Evolutionary conservation across 1,140 invertebrate genomes (phyloP).

Genomic region (Drosophila baimaii): DNA sequence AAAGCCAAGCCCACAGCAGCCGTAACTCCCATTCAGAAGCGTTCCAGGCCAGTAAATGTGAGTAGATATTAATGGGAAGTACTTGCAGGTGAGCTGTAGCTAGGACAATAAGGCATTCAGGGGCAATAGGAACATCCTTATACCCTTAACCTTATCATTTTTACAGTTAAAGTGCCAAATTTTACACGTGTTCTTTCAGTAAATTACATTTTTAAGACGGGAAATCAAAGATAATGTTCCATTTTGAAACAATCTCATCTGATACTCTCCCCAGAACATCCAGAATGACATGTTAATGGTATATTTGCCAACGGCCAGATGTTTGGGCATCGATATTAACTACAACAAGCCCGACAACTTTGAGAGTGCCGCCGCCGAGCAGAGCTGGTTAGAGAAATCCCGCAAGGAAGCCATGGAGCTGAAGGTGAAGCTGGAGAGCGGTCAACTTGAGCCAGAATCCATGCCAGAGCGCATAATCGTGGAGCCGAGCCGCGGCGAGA

Average conservation of each 20-base stretch:
- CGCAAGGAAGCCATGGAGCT: conserved; percentile 85
- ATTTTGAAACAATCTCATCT: too few relatives aligned
- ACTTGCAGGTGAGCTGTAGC: neutral
- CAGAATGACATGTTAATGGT: conserved; percentile 85
- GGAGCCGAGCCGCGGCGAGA: conserved; percentile 83
- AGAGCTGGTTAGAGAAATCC: conserved; percentile 87
- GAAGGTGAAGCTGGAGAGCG: conserved; percentile 85
- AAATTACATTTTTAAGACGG: too few relatives aligned
- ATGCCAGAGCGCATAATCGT: conserved; percentile 86
- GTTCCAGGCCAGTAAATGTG: conserved; percentile 38
- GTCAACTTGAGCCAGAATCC: conserved; percentile 86
- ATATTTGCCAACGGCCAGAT: conserved; percentile 86
- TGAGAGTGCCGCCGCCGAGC: conserved; percentile 85
- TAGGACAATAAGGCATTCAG: neutral
- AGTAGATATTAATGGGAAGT: conserved; percentile 16
- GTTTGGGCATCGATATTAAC: conserved; percentile 87
- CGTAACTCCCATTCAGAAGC: conserved; percentile 69
- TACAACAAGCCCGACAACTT: conserved; percentile 85
- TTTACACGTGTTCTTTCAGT: too few relatives aligned
- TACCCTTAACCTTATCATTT: too few relatives aligned
- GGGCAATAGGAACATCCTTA: neutral
- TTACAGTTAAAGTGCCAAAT: too few relatives aligned
- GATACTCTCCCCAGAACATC: conserved; percentile 29
- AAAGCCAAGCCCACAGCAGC: conserved; percentile 74
- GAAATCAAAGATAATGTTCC: too few relatives aligned